phyloP scores from a whole-genome alignment of 1,140 invertebrate species.

The Bradysia coprophila region DNA sequence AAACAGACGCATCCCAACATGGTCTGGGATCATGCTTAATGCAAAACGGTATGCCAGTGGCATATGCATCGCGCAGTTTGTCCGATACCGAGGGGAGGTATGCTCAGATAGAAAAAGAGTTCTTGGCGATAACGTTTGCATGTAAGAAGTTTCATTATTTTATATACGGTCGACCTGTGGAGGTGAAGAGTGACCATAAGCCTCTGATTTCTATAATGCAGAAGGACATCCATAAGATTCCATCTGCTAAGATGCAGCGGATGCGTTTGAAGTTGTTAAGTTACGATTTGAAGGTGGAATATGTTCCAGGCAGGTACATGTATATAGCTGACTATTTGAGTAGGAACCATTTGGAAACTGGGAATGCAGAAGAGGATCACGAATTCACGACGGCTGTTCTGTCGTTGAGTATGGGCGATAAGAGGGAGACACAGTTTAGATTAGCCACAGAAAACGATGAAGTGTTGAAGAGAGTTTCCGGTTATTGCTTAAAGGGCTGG shows the following conservation, averaged over 20 bases:
- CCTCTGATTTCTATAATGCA: no score
- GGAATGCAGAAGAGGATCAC: slow-evolving; percentile 5
- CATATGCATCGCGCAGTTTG: no score
- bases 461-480: slow-evolving; percentile 5
- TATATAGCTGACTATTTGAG: no score
- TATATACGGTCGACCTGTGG: no score
- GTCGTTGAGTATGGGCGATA: slow-evolving; percentile 5
- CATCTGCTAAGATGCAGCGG: slow-evolving; percentile 21
- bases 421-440: slow-evolving; percentile 6
- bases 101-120: no score
- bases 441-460: slow-evolving; percentile 8
- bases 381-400: slow-evolving; percentile 5
- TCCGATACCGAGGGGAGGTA: no score
- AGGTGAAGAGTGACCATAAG: no score
- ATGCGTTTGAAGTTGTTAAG: slow-evolving; percentile 19
- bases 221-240: no score
- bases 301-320: slow-evolving; percentile 9
- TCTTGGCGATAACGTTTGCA: no score
- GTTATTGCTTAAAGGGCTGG: slow-evolving; percentile 8
- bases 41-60: slow-evolving; percentile 21
- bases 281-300: slow-evolving; percentile 14
- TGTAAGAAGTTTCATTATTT: no score
- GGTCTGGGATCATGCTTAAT: slow-evolving; percentile 22
- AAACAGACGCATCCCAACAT: slow-evolving; percentile 16
- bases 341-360: no score